A percentile compares a stretch with the other conserved stretches of the same genome.
phyloP scores from a whole-genome alignment of 2,888 invertebrate genomes.

The Serripes groenlandicus region DNA sequence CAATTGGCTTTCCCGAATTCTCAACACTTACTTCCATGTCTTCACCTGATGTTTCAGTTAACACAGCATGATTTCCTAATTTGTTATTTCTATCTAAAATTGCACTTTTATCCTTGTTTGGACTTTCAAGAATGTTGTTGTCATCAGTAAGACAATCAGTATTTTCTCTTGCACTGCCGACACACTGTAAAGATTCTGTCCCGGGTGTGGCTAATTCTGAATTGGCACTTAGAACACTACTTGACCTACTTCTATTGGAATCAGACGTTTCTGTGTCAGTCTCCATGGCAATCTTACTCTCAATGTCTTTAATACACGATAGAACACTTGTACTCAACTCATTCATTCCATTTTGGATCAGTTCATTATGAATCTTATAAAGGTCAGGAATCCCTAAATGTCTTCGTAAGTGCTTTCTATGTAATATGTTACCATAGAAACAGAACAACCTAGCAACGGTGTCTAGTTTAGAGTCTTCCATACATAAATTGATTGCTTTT shows the following conservation, averaged over 20 bases:
- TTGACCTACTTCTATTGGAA: conserved; percentile 58
- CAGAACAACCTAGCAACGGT: conserved; percentile 65
- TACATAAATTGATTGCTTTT: conserved; percentile 58
- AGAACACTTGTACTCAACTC: conserved; percentile 45
- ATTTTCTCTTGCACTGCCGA: no score
- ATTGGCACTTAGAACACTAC: conserved; percentile 46
- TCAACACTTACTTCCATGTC: not conserved
- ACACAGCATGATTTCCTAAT: not conserved
- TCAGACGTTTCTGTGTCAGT: conserved; percentile 51
- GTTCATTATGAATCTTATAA: conserved; percentile 43
- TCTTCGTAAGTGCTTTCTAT: conserved; percentile 52
- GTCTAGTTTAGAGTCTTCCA: conserved; percentile 47
- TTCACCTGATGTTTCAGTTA: not conserved
- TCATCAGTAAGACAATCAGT: no score
- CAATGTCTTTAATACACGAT: conserved; percentile 39
- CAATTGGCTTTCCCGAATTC: not conserved
- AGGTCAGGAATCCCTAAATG: conserved; percentile 46
- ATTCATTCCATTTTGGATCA: conserved; percentile 33
- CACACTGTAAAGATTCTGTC: not conserved
- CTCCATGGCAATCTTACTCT: conserved; percentile 40
- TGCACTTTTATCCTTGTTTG: no score
- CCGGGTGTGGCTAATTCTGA: not conserved
- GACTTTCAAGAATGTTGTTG: no score
- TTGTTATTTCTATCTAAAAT: not conserved
- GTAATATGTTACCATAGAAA: conserved; percentile 56